Base-by-base conservation (phyloP, 92 coral and sea anemone genomes). In the Pocillopora grandis region DNA sequence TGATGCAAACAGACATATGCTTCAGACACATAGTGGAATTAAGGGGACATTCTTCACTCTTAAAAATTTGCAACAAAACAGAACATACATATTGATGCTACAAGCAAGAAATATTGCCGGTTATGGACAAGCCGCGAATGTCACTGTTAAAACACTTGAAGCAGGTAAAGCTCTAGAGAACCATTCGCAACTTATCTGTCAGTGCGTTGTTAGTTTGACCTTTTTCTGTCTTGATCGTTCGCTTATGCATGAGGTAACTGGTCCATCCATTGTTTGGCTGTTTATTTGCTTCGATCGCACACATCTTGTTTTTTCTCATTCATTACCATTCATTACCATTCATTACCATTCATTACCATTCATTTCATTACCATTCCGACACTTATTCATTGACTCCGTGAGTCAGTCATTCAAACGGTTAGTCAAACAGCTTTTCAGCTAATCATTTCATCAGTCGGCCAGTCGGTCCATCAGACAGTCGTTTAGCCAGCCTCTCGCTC, bases 41-140 rank as follows among this genome's bases (percentile, higher is more conserved):
- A 69, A 20, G 42, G 67, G 12, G 36, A 80, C 16, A 16, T 57
- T 12, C 15, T 60, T 13, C 23, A 81, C 66, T 8, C 9, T 59
- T 59, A 35, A 9, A 21, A 71, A 81, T 81, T 20, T 81, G 62
- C 48, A 60, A 59, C 85, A 81, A 42, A 81, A 81, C 70, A 59
- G 77, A 58, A 71, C 76, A 2, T 71, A 81, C 56, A 36, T 37
- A 23, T 20, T 81, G 20, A 57, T 81, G n/a, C 21, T 81, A 23
- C 69, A 71, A 81, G 68, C 85, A 5, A 71, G 85, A 72, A 81
- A 71, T 69, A 17, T 60, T 59, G 66, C 37, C 20, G 85, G 85
- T 3, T 81, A 81, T 62, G 67, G 85, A 37, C 17, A 19, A n/a
- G 15, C 67, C n/a, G 36, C 66, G 20, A 80, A 80, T 10, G 69